A percentile compares a stretch with the other conserved stretches of the same genome.
Conservation (phyloP, 2,888 invertebrate genomes). For the Lymantria dispar region DNA sequence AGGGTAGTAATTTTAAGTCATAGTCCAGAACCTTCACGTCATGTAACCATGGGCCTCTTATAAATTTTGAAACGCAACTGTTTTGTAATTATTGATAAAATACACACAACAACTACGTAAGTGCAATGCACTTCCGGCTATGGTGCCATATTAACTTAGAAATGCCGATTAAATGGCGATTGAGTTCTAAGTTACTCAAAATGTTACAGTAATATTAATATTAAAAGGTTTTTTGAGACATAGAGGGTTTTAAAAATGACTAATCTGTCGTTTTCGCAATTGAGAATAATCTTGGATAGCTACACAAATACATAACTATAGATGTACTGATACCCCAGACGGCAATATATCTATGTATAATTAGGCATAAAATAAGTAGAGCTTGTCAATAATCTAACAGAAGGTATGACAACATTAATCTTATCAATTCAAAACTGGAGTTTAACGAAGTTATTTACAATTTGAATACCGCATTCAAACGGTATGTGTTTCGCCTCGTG, state of each 20-base stretch:
- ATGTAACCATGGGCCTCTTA: too few relatives aligned
- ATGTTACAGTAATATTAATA: too few relatives aligned
- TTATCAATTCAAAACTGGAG: slow-evolving; percentile 65
- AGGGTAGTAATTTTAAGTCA: too few relatives aligned
- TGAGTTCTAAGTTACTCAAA: too few relatives aligned
- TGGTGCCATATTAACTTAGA: neutral
- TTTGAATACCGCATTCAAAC: slow-evolving; percentile 58
- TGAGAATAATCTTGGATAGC: too few relatives aligned
- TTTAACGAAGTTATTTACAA: slow-evolving; percentile 55
- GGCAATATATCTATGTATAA: slow-evolving; percentile 38
- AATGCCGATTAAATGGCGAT: too few relatives aligned
- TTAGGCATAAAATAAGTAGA: slow-evolving; percentile 39
- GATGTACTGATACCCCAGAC: slow-evolving; percentile 5
- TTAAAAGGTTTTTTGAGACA: too few relatives aligned
- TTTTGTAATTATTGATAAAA: neutral
- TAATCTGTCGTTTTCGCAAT: too few relatives aligned
- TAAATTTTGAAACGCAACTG: too few relatives aligned
- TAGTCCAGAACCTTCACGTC: too few relatives aligned
- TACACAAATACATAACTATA: too few relatives aligned
- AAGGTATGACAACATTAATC: slow-evolving; percentile 58
- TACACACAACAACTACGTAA: slow-evolving; percentile 14
- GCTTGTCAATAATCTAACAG: slow-evolving; percentile 45
- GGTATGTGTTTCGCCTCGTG: slow-evolving; percentile 27
- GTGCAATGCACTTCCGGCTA: slow-evolving; percentile 14
- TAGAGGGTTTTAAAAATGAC: too few relatives aligned